Conservation (phyloP, 2,113 vertebrate species). For the Callospermophilus lateralis region DNA sequence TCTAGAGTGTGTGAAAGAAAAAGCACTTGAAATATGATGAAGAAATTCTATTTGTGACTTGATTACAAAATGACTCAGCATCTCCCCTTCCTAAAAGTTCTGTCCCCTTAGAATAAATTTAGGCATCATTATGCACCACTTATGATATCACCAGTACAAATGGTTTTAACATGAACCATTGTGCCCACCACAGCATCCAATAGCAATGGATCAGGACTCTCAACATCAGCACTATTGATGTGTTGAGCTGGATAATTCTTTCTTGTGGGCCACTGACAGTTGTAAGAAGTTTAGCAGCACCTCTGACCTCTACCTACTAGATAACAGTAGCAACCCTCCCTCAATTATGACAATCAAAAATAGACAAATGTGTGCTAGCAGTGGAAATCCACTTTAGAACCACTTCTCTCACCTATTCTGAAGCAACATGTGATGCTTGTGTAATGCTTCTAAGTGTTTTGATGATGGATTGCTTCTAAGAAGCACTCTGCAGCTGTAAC, state of each 20-base stretch:
- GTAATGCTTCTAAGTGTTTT: constrained; percentile 9
- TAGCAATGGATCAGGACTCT: not conserved
- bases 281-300: not conserved
- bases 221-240: not conserved
- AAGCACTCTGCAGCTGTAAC: constrained; percentile 50
- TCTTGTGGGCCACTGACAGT: not conserved
- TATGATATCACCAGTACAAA: not conserved
- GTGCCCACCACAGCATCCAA: not conserved
- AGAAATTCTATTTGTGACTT: not conserved
- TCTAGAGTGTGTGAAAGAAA: not conserved
- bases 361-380: not conserved
- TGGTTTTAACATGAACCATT: not conserved
- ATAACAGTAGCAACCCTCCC: not conserved
- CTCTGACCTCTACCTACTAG: not conserved
- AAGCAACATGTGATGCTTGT: not conserved
- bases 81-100: constrained; percentile 6
- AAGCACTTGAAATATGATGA: not conserved
- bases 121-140: not conserved
- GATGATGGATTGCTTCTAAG: constrained; percentile 58
- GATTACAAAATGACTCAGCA: not conserved
- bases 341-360: not conserved
- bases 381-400: not conserved
- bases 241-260: not conserved
- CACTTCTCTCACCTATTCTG: not conserved
- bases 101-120: not conserved